These are phyloP conservation scores for Ectropis grisescens DNA, from an alignment of 1,140 invertebrate species.

Conservation along the genomic window DNA sequence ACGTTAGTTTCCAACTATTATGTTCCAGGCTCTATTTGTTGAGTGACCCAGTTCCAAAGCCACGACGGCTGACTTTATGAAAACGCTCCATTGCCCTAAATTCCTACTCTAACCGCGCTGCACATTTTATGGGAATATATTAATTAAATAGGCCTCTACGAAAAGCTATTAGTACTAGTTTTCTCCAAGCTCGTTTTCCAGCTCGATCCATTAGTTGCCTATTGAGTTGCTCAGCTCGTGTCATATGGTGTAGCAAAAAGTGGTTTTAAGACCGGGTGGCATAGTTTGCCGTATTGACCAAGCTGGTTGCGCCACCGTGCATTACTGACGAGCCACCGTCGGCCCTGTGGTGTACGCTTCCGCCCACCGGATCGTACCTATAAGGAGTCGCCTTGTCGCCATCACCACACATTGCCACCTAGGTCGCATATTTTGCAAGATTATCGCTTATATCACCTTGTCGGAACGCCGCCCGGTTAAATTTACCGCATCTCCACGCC, in stretches of 20 bases:
- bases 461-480: slow-evolving; percentile 25
- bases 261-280: not conserved
- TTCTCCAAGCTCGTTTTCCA: too few relatives aligned
- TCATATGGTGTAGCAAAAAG: not conserved
- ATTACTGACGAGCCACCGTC: slow-evolving; percentile 10
- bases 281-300: slow-evolving; percentile 2
- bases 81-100: too few relatives aligned
- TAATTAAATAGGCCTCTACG: too few relatives aligned
- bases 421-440: slow-evolving; percentile 21
- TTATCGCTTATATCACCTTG: slow-evolving; percentile 17
- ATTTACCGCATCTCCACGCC: slow-evolving; percentile 24
- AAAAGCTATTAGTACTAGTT: too few relatives aligned
- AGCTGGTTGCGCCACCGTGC: slow-evolving; percentile 13
- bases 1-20: too few relatives aligned
- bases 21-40: too few relatives aligned
- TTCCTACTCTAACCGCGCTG: too few relatives aligned
- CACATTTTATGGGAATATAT: too few relatives aligned
- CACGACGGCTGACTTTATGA: too few relatives aligned
- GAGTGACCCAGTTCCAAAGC: too few relatives aligned
- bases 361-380: slow-evolving; percentile 35
- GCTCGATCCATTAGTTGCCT: too few relatives aligned
- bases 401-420: slow-evolving; percentile 30
- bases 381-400: slow-evolving; percentile 42
- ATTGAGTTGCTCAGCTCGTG: too few relatives aligned
- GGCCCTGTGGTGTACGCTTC: slow-evolving; percentile 28